Evolutionary conservation across 1,140 invertebrate species (phyloP), one percentile per base, ranked within the genome.

Genomic region (Temnothorax curvispinosus): DNA sequence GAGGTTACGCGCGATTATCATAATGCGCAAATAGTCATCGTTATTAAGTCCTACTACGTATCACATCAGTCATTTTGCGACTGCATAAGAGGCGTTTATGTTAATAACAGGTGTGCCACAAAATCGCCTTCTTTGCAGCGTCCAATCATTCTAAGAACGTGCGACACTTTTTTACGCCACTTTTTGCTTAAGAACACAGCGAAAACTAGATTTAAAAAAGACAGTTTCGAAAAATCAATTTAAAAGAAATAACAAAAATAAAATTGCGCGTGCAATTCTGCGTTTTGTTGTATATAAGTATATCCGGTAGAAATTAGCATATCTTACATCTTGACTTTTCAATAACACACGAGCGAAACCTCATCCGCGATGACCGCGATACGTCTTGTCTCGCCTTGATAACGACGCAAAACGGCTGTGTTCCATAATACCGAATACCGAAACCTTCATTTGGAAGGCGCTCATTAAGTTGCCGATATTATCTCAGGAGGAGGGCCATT

Each of bases 11-110:
- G 13, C 18, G 9, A 74, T 82, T 60, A 82, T 69, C 47, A 69
- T 81, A 54, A 81, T 56, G 35, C 27, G 41, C 69, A n/a, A n/a
- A 50, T 64, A 2, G 27, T 80, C 47, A 50, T 60, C n/a, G 18
- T 41, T 13, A 54, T 80, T 80, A 52, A 54, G 15, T 58, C 21
- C 4, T 47, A 47, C 21, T 11, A 35, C 27, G 52, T 72, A 27
- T 27, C 9, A n/a, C 58, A 27, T 27, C 5, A 21, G 13, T 74
- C 64, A 9, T 32, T 11, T 54, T 35, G 47, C 47, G 18, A 41
- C 5, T 38, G 11, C 32, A 27, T 13, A 35, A 78, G 41, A 47
- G 1, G 3, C 4, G 2, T 60, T 8, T 15, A 44, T 41, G 18
- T 62, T 77, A 44, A 56, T 15, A n/a, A 58, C 7, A 44, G 5